Base-by-base conservation (phyloP, 2,797 vertebrate genomes). In the Thunnus albacares region DNA sequence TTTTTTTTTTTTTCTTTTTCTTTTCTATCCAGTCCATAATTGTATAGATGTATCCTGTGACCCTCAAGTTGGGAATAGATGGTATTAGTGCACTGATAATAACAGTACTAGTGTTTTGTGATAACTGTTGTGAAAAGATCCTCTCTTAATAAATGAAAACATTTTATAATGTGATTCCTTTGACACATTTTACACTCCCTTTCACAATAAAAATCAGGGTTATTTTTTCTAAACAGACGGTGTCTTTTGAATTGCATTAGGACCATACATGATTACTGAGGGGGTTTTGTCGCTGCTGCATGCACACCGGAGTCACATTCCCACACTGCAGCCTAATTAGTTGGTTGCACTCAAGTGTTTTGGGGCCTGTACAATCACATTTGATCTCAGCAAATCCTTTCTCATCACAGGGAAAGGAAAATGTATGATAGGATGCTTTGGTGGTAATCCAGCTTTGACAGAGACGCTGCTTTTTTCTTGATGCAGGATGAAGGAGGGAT, bases 351-450 rank as follows among this genome's bases (percentile, higher is more conserved):
- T 79, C 30, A 51, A 83, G 72, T 82, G 66, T 82, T 83, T 80
- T 78, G 53, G 74, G 38, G 61, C 33, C 24, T 84, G 81, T 66
- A 74, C 56, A 74, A 77, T 74, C 76, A 64, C 69, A 81, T 86
- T 74, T 87, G 82, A 87, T 87, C 77, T 81, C 13, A 0, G 67
- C 59, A 88, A 91, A 89, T 86, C 84, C 77, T 77, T 81, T 87
- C 69, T 89, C 77, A 78, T 77, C 18, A 4, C 38, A 61, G 73
- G 45, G 58, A 84, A 65, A 8, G 12, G 60, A 68, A 85, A 68
- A 81, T 77, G 30, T 59, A 67, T 62, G 68, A 62, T 77, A 7
- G 75, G 77, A 57, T 68, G 53, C 45, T 61, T 80, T 71, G 17
- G 52, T 70, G 8, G 63, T 90, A 82, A 86, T 89, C 76, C 28